phyloP scores from a whole-genome alignment of 1,140 invertebrate genomes.

The Heliconius eleuchia region DNA sequence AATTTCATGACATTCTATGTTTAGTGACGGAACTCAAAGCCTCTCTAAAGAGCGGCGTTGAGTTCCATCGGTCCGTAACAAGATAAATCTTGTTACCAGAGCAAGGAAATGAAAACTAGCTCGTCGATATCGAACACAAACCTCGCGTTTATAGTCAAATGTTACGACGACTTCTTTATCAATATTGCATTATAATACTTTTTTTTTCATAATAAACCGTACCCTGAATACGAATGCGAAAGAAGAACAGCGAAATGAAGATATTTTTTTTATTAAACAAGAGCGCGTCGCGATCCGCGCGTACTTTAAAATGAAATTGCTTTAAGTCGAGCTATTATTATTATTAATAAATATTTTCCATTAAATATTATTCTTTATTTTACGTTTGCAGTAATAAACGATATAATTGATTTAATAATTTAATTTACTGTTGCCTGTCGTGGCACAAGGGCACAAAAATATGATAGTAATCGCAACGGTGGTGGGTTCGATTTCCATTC shows the following conservation, averaged over 20 bases:
- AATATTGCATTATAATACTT: not conserved
- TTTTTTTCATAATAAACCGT: not conserved
- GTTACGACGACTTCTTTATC: not conserved
- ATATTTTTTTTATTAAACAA: not conserved
- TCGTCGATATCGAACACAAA: not conserved
- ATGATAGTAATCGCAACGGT: too few species aligned
- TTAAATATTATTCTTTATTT: not conserved
- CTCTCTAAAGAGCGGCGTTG: too few species aligned
- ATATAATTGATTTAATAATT: too few species aligned
- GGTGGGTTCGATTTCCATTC: too few species aligned
- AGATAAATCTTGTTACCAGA: not conserved
- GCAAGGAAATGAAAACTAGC: not conserved
- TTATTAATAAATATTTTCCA: not conserved
- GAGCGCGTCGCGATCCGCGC: not conserved
- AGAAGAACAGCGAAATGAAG: not conserved
- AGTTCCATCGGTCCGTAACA: too few species aligned
- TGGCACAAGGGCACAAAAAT: too few species aligned
- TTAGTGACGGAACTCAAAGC: not conserved
- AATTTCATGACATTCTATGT: not conserved
- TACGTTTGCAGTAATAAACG: not conserved
- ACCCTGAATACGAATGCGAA: not conserved
- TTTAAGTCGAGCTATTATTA: not conserved
- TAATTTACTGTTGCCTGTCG: too few species aligned
- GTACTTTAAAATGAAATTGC: not conserved
- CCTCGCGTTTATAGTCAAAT: not conserved